phyloP scores from a whole-genome alignment of 2,888 invertebrate species.

The Yponomeuta cagnagella region DNA sequence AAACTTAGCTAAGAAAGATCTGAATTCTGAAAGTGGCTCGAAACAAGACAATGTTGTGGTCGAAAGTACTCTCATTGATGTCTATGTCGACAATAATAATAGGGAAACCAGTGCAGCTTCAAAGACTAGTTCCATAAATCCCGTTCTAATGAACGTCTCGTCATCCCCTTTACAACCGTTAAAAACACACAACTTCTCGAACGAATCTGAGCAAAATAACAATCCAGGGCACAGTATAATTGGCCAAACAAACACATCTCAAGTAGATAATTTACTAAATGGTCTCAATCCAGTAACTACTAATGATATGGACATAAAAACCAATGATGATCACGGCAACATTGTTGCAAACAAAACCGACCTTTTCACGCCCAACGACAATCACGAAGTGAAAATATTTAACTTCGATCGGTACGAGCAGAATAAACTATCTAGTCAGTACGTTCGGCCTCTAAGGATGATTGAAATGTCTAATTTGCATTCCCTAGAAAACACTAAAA shows the following conservation, averaged over 20 bases:
- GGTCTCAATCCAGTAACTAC: slow-evolving; percentile 37
- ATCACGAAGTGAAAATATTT: slow-evolving; percentile 65
- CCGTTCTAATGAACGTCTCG: slow-evolving; percentile 61
- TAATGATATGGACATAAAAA: slow-evolving; percentile 24
- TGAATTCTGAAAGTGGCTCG: slow-evolving; percentile 36
- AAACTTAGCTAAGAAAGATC: slow-evolving; percentile 48
- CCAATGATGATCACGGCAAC: not conserved
- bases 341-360: slow-evolving; percentile 26
- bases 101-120: slow-evolving; percentile 47
- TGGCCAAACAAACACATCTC: slow-evolving; percentile 51
- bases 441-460: slow-evolving; percentile 54
- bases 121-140: slow-evolving; percentile 54
- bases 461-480: slow-evolving; percentile 67
- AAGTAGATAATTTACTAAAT: slow-evolving; percentile 58
- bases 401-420: slow-evolving; percentile 73
- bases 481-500: slow-evolving; percentile 64
- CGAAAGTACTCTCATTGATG: slow-evolving; percentile 65
- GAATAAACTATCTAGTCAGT: slow-evolving; percentile 52
- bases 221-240: slow-evolving; percentile 53
- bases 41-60: slow-evolving; percentile 34
- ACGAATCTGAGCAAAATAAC: slow-evolving; percentile 59
- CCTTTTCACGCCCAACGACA: slow-evolving; percentile 41
- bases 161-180: slow-evolving; percentile 67
- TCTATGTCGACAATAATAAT: slow-evolving; percentile 60
- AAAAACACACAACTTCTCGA: slow-evolving; percentile 64